phyloP scores from a whole-genome alignment of 2,888 invertebrate species.

The Trichopria drosophilae region DNA sequence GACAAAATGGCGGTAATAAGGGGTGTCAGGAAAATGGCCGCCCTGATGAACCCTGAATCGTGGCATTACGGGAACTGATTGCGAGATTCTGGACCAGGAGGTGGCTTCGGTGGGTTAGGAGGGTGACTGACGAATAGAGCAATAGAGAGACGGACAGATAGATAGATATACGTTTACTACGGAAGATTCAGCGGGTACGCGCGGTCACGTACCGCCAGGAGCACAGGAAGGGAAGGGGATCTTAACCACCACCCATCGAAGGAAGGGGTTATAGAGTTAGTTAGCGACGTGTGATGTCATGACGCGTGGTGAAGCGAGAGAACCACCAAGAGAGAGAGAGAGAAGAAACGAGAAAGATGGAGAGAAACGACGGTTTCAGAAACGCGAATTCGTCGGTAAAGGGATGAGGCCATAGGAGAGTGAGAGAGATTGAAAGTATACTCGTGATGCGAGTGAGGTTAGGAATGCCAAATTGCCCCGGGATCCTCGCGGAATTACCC shows the following conservation, averaged over 20 bases:
- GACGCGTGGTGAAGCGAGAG: conserved; percentile 32
- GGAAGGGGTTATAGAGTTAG: conserved; percentile 44
- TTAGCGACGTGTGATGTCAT: conserved; percentile 44
- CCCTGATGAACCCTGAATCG: conserved; percentile 54
- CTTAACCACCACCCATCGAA: conserved; percentile 19
- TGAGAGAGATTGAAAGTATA: conserved; percentile 28
- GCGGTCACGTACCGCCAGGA: conserved; percentile 34
- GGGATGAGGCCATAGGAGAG: too few species aligned
- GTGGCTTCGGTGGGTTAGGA: conserved; percentile 15
- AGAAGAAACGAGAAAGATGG: too few species aligned
- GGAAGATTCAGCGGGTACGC: conserved; percentile 19
- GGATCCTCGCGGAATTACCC: conserved; percentile 44
- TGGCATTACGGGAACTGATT: conserved; percentile 53
- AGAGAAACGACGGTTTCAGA: too few species aligned
- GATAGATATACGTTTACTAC: too few species aligned
- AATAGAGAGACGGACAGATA: conserved; percentile 39
- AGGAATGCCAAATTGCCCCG: conserved; percentile 46
- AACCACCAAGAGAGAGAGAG: conserved; percentile 29
- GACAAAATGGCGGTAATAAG: conserved; percentile 55
- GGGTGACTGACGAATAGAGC: conserved; percentile 21
- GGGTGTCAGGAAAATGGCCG: conserved; percentile 54
- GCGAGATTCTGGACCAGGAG: conserved; percentile 40
- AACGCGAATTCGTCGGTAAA: too few species aligned
- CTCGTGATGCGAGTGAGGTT: conserved; percentile 24
- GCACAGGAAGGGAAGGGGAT: conserved; percentile 28